Evolutionary conservation across 2,888 invertebrate genomes (phyloP).

Genomic region (Lithophane semibrunnea): DNA sequence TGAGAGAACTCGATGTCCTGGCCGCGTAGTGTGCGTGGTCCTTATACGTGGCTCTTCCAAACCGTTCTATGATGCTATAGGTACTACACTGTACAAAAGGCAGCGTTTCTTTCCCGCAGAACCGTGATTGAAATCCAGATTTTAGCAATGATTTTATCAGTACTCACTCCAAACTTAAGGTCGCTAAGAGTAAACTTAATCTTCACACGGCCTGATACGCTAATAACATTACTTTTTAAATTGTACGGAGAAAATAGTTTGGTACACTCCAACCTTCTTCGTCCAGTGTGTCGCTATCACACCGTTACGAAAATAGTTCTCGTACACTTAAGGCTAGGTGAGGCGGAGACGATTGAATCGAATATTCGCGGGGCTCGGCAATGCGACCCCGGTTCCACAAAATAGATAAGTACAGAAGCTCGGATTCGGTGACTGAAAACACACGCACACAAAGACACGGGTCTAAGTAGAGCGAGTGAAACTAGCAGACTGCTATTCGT

Average conservation of each 20-base stretch:
- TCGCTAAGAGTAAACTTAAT: conserved; percentile 10
- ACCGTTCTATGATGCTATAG: not conserved
- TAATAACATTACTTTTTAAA: conserved; percentile 53
- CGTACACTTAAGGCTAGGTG: conserved; percentile 77
- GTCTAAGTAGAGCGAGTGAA: not conserved
- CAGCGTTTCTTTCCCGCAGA: not conserved
- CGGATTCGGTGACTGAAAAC: not conserved
- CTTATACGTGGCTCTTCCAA: not conserved
- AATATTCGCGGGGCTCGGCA: conserved; percentile 79
- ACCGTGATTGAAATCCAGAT: not conserved
- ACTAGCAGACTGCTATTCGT: not conserved
- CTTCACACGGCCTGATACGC: conserved; percentile 10
- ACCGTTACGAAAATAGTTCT: conserved; percentile 83
- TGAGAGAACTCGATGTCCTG: not conserved
- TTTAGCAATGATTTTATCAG: not conserved
- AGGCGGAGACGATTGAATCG: conserved; percentile 81
- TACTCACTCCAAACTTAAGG: not conserved
- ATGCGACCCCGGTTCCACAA: conserved; percentile 67
- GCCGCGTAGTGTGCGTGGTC: not conserved
- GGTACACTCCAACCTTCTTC: conserved; percentile 43
- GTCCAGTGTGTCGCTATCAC: conserved; percentile 73
- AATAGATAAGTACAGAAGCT: conserved; percentile 16
- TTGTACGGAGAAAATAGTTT: conserved; percentile 52
- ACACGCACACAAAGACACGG: too few species aligned
- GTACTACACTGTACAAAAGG: not conserved